Evolutionary conservation across 2,797 vertebrate genomes (phyloP), one percentile per base, ranked within the genome.

Genomic region (Amazona ochrocephala): DNA sequence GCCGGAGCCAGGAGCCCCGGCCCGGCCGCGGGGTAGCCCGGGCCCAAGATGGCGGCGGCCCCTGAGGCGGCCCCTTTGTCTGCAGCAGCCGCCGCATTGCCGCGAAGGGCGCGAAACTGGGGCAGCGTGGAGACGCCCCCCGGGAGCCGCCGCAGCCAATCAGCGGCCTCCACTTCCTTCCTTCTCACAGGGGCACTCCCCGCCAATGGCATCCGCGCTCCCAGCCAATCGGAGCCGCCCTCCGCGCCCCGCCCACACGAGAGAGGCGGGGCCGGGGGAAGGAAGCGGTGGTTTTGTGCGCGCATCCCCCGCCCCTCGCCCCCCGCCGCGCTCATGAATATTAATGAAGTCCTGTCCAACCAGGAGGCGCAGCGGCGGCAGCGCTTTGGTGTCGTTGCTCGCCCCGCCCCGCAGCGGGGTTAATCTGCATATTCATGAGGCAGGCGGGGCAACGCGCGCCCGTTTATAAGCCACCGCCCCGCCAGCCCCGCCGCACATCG

Each of bases 31-130:
- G 22, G 47, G 7, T 4, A 48, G 13, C 47, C 47, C 19, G 16
- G 1, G 1, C 10, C 54, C 88, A 97, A 97, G 6, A 97, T 97
- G 97, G 96, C 96, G 94, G 51, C 88, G 3, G 13, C 34, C 50
- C n/a, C 80, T 56, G 54, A 20, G 58, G 76, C 24, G 32, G 18
- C 89, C 54, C 82, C 95, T 95, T 97, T 97, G 96, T 97, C 90
- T 80, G 45, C 79, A 50, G 83, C 91, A 32, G 74, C 53, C 88
- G 60, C 96, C 94, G 97, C 96, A 97, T 74, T 96, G 94, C 91
- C 34, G 95, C 10, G 89, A 68, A 95, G 88, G 89, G 95, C 96
- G 96, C 96, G 96, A 96, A 97, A 95, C 58, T 95, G 96, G 97
- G 96, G 34, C 97, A 96, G 34, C 37, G 6, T 1, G 19, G 79